A percentile compares a stretch with the other conserved stretches of the same genome.
phyloP scores from a whole-genome alignment of 2,797 vertebrate genomes.

The Poeciliopsis infans region DNA sequence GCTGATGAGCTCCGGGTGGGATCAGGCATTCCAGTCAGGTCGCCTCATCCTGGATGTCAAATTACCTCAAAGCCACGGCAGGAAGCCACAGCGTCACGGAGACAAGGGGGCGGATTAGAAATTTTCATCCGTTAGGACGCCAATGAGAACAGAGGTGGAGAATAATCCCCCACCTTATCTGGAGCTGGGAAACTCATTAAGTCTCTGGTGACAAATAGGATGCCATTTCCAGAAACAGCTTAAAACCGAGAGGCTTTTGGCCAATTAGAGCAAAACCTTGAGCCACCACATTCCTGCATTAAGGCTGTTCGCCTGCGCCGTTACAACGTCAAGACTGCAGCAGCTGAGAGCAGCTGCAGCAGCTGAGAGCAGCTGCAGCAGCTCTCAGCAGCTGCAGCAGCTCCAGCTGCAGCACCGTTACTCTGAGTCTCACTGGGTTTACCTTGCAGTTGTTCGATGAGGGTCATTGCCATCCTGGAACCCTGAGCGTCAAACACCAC shows the following conservation, averaged over 20 bases:
- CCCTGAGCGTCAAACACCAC: constrained; percentile 97
- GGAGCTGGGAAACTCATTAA: constrained; percentile 70
- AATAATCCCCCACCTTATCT: constrained; percentile 71
- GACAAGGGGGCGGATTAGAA: constrained; percentile 58
- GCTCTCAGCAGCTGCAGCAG: not conserved
- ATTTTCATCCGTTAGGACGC: constrained; percentile 60
- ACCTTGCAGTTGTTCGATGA: constrained; percentile 96
- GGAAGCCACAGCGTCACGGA: constrained; percentile 52
- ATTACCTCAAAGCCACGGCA: constrained; percentile 67
- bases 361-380: not conserved
- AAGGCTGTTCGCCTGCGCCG: constrained; percentile 25
- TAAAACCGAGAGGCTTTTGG: constrained; percentile 50
- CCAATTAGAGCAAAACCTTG: constrained; percentile 66
- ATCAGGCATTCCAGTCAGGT: constrained; percentile 70
- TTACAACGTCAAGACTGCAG: constrained; percentile 26
- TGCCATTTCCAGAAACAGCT: constrained; percentile 60
- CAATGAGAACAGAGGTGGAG: constrained; percentile 64
- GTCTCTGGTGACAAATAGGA: constrained; percentile 71
- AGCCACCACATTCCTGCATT: constrained; percentile 54
- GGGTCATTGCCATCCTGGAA: constrained; percentile 98
- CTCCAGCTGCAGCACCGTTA: not conserved
- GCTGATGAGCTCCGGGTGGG: constrained; percentile 66
- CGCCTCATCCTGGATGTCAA: constrained; percentile 69
- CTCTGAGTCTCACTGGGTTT: constrained; percentile 23
- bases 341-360: not conserved